Conservation (phyloP, 2,888 invertebrate genomes). For the Steinernema scapterisci region DNA sequence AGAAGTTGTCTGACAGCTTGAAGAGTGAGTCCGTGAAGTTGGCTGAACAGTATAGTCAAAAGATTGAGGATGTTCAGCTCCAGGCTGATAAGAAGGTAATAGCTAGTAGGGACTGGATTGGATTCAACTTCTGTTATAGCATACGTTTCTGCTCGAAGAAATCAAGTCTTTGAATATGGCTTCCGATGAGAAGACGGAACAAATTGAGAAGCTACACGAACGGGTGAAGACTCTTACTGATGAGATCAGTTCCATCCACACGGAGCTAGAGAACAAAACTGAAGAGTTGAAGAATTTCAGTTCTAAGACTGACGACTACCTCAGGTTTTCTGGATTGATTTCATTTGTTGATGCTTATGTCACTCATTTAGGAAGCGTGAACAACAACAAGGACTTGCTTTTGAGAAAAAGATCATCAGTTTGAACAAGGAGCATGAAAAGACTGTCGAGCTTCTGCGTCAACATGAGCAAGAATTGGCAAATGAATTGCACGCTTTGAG, state of each 20-base stretch:
- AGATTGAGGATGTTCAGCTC: slow-evolving; percentile 30
- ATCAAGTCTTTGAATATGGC: slow-evolving; percentile 12
- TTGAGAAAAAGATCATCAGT: slow-evolving; percentile 41
- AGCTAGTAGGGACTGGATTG: no score
- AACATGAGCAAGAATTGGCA: slow-evolving; percentile 43
- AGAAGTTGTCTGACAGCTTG: no score
- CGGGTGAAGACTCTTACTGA: slow-evolving; percentile 42
- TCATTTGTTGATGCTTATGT: neutral
- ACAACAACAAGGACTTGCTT: slow-evolving; percentile 36
- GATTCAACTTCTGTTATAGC: neutral
- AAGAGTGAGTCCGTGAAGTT: neutral
- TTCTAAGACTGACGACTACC: slow-evolving; percentile 51
- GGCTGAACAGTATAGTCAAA: neutral
- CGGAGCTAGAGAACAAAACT: slow-evolving; percentile 52
- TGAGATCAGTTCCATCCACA: slow-evolving; percentile 47
- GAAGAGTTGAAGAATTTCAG: slow-evolving; percentile 51
- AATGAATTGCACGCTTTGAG: slow-evolving; percentile 42
- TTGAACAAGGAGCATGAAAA: slow-evolving; percentile 52
- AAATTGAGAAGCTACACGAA: slow-evolving; percentile 38
- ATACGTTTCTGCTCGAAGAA: slow-evolving; percentile 20
- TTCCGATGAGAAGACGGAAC: slow-evolving; percentile 38
- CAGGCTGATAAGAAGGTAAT: slow-evolving; percentile 32
- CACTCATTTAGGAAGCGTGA: slow-evolving; percentile 36
- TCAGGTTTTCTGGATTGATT: slow-evolving; percentile 38
- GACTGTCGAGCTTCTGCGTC: slow-evolving; percentile 37